A percentile compares a stretch with the other conserved stretches of the same genome.
Conservation (phyloP, 30 jellyfish, hydroid and myxozoan genomes). For the Morbakka virulenta region DNA sequence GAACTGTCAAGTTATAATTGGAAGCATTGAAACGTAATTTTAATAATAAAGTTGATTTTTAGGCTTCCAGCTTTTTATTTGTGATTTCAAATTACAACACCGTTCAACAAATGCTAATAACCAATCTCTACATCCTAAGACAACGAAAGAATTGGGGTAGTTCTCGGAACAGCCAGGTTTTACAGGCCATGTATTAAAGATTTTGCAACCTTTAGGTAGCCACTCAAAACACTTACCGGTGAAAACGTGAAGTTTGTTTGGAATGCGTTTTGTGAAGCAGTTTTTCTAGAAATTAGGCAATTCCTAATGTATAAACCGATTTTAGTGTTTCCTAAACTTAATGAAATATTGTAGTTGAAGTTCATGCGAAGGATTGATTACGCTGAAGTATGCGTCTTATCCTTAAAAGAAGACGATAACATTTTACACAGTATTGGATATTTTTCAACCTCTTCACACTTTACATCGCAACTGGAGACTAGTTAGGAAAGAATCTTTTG, state of each 20-base stretch:
- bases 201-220: constrained; percentile 13
- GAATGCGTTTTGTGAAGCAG: constrained; percentile 1
- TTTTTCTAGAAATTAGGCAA: not conserved
- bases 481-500: constrained; percentile 34
- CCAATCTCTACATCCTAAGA: not conserved
- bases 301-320: not conserved
- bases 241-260: constrained; percentile 14
- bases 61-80: constrained; percentile 6
- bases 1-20: not conserved
- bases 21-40: not conserved
- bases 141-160: constrained; percentile 7
- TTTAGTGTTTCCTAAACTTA: constrained; percentile 6
- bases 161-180: constrained; percentile 13
- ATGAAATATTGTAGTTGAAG: constrained; percentile 8
- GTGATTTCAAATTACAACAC: constrained; percentile 1
- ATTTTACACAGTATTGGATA: constrained; percentile 30
- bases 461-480: constrained; percentile 40
- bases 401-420: not conserved
- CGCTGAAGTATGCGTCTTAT: not conserved
- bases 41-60: constrained; percentile 7
- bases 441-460: constrained; percentile 26
- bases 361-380: constrained; percentile 8
- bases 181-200: not conserved
- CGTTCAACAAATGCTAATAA: constrained; percentile 6
- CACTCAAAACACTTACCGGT: constrained; percentile 11